Evolutionary conservation across 2,797 vertebrate species (phyloP).

Genomic region (Okamejei kenojei): DNA sequence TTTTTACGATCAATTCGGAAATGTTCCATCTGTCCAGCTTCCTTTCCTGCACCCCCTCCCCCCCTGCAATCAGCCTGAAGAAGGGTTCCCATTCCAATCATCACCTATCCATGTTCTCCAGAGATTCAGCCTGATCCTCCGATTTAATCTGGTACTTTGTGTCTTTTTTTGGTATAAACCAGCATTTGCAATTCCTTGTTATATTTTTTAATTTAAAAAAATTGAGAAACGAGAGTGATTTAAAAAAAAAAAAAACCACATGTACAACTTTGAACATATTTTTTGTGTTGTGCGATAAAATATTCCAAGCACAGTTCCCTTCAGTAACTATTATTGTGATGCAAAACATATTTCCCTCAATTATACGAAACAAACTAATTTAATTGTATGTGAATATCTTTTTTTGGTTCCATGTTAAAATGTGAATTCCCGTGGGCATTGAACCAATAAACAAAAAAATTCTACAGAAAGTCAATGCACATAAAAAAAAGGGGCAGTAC

Average conservation of each 20-base stretch:
- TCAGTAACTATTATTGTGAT: neutral
- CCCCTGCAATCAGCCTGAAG: too few relatives aligned
- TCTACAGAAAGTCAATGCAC: too few relatives aligned
- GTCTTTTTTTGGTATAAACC: too few relatives aligned
- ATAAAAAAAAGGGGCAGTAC: too few relatives aligned
- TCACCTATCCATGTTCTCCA: too few relatives aligned
- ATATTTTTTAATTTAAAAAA: too few relatives aligned
- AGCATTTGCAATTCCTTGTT: too few relatives aligned
- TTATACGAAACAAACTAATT: constrained; percentile 1
- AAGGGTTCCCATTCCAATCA: too few relatives aligned
- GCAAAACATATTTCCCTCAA: neutral
- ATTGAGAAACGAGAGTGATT: constrained; percentile 89
- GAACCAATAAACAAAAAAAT: neutral
- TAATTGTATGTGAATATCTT: neutral
- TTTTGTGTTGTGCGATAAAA: neutral
- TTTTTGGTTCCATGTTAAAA: neutral
- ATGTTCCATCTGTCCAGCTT: neutral
- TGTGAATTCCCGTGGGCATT: neutral
- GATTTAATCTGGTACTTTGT: too few relatives aligned
- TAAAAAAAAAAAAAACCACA: neutral
- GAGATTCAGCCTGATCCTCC: too few relatives aligned
- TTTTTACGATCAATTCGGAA: neutral
- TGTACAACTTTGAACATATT: constrained; percentile 9
- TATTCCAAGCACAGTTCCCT: too few relatives aligned
- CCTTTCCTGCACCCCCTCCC: too few relatives aligned